Evolutionary conservation across 2,797 vertebrate genomes (phyloP), one percentile per base, ranked within the genome.

Genomic region (Tarsius wallacei): DNA sequence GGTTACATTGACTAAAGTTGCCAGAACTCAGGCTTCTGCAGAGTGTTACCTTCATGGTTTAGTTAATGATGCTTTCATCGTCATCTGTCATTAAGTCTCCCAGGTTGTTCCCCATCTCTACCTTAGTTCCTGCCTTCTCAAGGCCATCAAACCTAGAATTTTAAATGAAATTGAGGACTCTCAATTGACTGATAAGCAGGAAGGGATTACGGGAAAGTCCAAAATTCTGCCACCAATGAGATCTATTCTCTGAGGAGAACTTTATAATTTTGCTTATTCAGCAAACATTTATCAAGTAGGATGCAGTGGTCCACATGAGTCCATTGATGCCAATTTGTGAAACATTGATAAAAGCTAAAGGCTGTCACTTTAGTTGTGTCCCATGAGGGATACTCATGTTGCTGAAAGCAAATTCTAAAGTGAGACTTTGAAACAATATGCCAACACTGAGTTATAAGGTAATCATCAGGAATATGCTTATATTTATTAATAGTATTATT

Each of bases 201-300:
- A 70, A 93, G 17, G 0, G 14, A 24, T 31, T 77, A 64, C 16
- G 28, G 42, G 36, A 85, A 70, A 21, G 7, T 61, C 57, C 74
- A 28, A 71, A 63, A 33, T 90, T 83, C 36, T 94, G 68, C 70
- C 94, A 95, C 31, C 22, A 82, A 28, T 24, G 63, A 94, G 14
- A 64, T 70, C 19, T 19, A 22, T 64, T 89, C 88, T 91, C 76
- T 87, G 33, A 63, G 63, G 78, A 91, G 68, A 95, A 53, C 13
- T 86, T 91, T 83, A 88, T 96, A 89, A 57, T 80, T 85, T 89
- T 81, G 42, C 24, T 91, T 97, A 88, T 76, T 80, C 89, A 93
- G 64, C 49, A 71, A 83, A 57, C 19, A 42, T 85, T 96, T 96
- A 87, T 94, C 80, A 76, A 81, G 53, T 78, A 24, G 31, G 87